These are phyloP conservation scores for Heliconius nattereri DNA, from an alignment of 1,140 invertebrate species.

Conservation along the genomic window DNA sequence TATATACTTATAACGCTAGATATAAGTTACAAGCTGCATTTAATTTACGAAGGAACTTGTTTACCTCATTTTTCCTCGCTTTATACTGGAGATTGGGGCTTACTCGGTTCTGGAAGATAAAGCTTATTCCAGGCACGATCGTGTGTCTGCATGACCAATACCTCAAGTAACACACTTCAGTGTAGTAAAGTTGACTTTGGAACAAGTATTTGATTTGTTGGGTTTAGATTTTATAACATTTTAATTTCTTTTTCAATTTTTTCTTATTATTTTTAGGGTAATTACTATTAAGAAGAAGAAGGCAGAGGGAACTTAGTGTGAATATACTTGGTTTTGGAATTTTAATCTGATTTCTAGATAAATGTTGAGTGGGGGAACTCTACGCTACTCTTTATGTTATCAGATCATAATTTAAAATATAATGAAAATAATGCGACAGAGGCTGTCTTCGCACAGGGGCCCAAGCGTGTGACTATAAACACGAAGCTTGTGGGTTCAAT, in stretches of 20 bases:
- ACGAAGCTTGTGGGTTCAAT: no score
- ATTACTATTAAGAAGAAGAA: no score
- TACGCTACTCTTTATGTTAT: no score
- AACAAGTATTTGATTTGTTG: background rate
- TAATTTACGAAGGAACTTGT: constrained; percentile 25
- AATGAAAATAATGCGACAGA: no score
- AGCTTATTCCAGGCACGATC: constrained; percentile 36
- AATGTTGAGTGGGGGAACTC: no score
- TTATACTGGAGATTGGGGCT: constrained; percentile 34
- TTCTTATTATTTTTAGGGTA: background rate
- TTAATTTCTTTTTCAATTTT: background rate
- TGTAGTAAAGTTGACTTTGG: background rate
- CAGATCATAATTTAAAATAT: no score
- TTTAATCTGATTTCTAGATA: no score
- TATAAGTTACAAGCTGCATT: constrained; percentile 12
- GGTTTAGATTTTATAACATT: background rate
- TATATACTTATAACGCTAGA: background rate
- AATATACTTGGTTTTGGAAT: no score
- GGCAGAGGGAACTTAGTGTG: no score
- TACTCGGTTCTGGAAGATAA: constrained; percentile 31
- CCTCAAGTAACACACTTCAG: constrained; percentile 9
- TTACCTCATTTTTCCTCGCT: constrained; percentile 30
- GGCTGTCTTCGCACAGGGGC: no score
- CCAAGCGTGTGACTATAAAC: no score
- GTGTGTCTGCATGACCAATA: constrained; percentile 23